Evolutionary conservation across 2,888 invertebrate genomes (phyloP).

Genomic region (Coelogynopora nodosa): DNA sequence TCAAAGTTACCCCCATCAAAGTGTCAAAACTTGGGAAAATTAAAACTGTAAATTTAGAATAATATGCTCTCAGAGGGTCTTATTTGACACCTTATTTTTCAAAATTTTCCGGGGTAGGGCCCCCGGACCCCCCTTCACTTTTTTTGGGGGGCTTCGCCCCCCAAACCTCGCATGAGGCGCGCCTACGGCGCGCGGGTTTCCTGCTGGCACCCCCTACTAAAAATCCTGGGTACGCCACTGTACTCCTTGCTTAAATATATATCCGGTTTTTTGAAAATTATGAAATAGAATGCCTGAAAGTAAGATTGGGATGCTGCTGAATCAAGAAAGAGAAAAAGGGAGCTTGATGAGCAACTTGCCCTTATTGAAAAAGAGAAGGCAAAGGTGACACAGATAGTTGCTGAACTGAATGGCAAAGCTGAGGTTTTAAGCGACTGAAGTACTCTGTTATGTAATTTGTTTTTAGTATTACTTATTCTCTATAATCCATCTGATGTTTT

Average conservation of each 20-base stretch:
- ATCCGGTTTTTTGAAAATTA: neutral
- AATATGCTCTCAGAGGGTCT: neutral
- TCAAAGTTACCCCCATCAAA: neutral
- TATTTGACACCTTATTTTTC: neutral
- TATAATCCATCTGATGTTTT: too few relatives aligned
- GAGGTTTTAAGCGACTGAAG: neutral
- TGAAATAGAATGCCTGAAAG: neutral
- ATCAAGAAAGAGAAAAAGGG: too few relatives aligned
- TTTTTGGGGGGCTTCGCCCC: neutral
- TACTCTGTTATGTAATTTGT: neutral
- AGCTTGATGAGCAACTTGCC: neutral
- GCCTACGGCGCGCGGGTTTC: too few relatives aligned
- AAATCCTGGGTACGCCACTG: too few relatives aligned
- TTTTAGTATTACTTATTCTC: too few relatives aligned
- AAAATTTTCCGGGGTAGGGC: neutral
- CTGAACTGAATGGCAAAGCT: neutral
- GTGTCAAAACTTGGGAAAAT: neutral
- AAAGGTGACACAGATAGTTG: neutral
- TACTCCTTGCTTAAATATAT: neutral
- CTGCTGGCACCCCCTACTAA: too few relatives aligned
- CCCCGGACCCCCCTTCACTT: neutral
- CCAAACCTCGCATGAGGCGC: too few relatives aligned
- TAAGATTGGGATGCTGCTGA: too few relatives aligned
- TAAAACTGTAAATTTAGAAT: neutral
- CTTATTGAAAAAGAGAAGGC: neutral